phyloP scores from a whole-genome alignment of 2,888 invertebrate species.

The Hyles lineata region DNA sequence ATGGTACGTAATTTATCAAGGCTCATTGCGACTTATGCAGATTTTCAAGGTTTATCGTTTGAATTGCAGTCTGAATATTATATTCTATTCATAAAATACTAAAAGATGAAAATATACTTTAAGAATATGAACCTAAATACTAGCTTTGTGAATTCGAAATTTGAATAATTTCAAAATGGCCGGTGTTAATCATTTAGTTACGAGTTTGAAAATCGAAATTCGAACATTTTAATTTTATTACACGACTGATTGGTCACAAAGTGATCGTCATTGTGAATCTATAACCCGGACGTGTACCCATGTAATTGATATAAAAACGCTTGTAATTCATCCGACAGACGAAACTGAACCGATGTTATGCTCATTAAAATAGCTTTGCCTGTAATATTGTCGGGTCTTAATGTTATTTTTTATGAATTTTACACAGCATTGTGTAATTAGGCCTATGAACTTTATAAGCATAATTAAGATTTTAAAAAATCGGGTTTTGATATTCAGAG shows the following conservation, averaged over 20 bases:
- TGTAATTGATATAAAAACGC: conserved; percentile 20
- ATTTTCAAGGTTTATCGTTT: conserved; percentile 9
- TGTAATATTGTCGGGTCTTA: not conserved
- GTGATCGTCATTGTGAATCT: conserved; percentile 18
- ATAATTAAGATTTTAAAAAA: too few relatives aligned
- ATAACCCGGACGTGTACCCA: conserved; percentile 21
- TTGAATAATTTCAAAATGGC: not conserved
- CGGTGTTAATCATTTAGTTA: conserved; percentile 5
- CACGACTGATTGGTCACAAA: conserved; percentile 21
- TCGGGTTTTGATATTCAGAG: too few relatives aligned
- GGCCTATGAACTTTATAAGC: not conserved
- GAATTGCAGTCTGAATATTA: not conserved
- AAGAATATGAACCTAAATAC: not conserved
- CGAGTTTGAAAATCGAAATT: conserved; percentile 1
- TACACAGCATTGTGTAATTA: not conserved
- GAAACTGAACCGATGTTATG: conserved; percentile 3
- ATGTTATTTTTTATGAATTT: not conserved
- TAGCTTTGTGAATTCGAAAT: not conserved
- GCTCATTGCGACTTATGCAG: not conserved
- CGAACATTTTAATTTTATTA: conserved; percentile 12
- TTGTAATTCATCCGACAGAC: not conserved
- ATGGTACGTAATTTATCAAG: not conserved
- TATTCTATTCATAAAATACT: not conserved
- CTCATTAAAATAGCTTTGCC: conserved; percentile 1
- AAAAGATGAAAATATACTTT: too few relatives aligned